Evolutionary conservation across 1,140 invertebrate species (phyloP), one percentile per base, ranked within the genome.

Genomic region (Saxidomus purpurata): DNA sequence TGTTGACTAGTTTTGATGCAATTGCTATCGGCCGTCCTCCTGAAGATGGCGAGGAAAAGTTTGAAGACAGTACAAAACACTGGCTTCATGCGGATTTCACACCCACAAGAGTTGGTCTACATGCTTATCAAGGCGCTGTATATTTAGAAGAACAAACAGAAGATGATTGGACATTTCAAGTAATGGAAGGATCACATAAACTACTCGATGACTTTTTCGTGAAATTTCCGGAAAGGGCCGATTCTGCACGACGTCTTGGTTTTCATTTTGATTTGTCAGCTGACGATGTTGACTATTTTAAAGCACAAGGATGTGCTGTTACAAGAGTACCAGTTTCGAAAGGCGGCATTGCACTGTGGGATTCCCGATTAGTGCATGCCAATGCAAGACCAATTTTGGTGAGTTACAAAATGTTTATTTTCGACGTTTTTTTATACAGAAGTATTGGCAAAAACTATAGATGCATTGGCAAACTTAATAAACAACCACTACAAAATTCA

Each of bases 1-100:
- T 94, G 3, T 67, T 93, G 28, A 90, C 91, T 8, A 94, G 93
- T 77, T 81, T 92, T 47, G 94, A 94, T 43, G 91, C 92, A 15
- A 85, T 94, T 4, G 92, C 92, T 49, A 93, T 94, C 25, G 94
- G 92, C 11, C 90, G 93, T 15, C 94, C 94, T 15, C 92, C 94
- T 25, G 94, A 94, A 79, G 83, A 90, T 19, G 89, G 93, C 9
- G 40, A 87, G n/a, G 92, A 93, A 77, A 28, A 28, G 15, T 92
- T 92, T 38, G 63, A 87, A 28, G 49, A 79, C 6, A 15, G 36
- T 8, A 63, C 52, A 4, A 52, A 81, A n/a, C 80, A 93, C 43
- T 93, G 92, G 93, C 74, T 94, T 49, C 93, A 93, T 36, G 49
- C 63, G 36, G 93, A 93, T 74, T 89, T 89, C 61, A 79, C 74